These are phyloP conservation scores for Baccha elongata DNA, from an alignment of 2,888 invertebrate genomes.

Conservation along the genomic window DNA sequence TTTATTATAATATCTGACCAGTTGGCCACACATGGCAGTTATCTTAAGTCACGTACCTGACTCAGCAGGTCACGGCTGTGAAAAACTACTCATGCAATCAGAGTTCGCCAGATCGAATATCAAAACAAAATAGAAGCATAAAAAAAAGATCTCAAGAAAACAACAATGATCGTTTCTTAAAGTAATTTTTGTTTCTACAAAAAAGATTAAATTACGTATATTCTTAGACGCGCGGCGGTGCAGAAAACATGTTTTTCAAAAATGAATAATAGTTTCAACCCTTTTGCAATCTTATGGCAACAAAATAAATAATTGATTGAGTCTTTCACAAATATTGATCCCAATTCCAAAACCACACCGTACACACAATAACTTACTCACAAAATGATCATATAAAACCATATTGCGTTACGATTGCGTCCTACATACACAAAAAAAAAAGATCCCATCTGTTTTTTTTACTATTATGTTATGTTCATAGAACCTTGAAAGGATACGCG, in stretches of 20 bases:
- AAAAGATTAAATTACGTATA: conserved; percentile 57
- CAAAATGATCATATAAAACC: conserved; percentile 44
- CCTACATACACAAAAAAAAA: conserved; percentile 43
- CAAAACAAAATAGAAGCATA: conserved; percentile 34
- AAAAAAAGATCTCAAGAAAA: conserved; percentile 31
- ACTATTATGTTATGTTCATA: not conserved
- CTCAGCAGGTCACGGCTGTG: no score
- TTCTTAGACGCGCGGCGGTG: conserved; percentile 27
- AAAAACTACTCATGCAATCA: conserved; percentile 41
- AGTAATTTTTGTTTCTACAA: conserved; percentile 35
- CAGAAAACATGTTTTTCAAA: conserved; percentile 40
- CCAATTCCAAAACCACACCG: conserved; percentile 43
- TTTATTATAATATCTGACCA: no score
- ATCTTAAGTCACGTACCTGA: no score
- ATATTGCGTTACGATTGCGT: conserved; percentile 57
- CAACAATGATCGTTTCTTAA: conserved; percentile 52
- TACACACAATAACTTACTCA: conserved; percentile 22
- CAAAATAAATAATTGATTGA: conserved; percentile 73
- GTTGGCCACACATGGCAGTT: no score
- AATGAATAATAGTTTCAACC: conserved; percentile 64
- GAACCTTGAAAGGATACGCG: conserved; percentile 30
- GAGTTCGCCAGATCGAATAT: conserved; percentile 57
- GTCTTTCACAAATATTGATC: conserved; percentile 70
- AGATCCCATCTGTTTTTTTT: conserved; percentile 53
- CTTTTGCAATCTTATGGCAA: conserved; percentile 57